Evolutionary conservation across 2,888 invertebrate genomes (phyloP), one percentile per base, ranked within the genome.

Genomic region (Crematogaster levior): DNA sequence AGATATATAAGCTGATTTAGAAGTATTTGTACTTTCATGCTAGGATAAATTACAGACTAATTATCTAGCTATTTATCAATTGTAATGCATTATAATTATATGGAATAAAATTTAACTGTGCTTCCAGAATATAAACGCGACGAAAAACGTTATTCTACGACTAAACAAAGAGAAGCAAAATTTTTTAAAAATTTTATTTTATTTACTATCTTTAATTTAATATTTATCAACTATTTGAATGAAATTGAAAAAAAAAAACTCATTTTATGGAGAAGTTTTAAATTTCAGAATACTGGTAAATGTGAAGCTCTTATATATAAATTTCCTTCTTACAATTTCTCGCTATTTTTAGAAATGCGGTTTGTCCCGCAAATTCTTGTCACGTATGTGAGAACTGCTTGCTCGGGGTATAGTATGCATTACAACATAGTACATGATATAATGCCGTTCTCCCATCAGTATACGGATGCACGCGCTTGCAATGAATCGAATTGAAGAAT

Each of bases 361-460:
- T 48, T 63, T 74, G 24, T 24, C 24, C 0, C 48, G 24, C 18
- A 48, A 74, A 74, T 74, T 74, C 74, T 37, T 18, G 48, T 74
- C 74, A 63, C 74, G 74, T 74, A 74, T 51, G 18, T 24, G 48
- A 74, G 48, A 74, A 63, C 46, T 48, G 37, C 46, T 63, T 18
- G 48, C 61, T 51, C 48, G 48, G 48, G 6, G 18, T n/a, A 74
- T 61, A 74, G 61, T 21, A 21, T 48, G 61, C 24, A 46, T 74
- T 74, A 74, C 74, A 74, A 74, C 74, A 74, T 37, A 24, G 24
- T 63, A 63, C 74, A 74, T 51, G 74, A 74, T 74, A 74, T 63
- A 74, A 74, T 24, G 63, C 34, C 37, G 48, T 34, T 63, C 63
- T 74, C 74, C 34, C 63, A 48, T 74, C 74, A 18, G 37, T 74